Base-by-base conservation (phyloP, 1,140 invertebrate species). In the Trissolcus basalis region DNA sequence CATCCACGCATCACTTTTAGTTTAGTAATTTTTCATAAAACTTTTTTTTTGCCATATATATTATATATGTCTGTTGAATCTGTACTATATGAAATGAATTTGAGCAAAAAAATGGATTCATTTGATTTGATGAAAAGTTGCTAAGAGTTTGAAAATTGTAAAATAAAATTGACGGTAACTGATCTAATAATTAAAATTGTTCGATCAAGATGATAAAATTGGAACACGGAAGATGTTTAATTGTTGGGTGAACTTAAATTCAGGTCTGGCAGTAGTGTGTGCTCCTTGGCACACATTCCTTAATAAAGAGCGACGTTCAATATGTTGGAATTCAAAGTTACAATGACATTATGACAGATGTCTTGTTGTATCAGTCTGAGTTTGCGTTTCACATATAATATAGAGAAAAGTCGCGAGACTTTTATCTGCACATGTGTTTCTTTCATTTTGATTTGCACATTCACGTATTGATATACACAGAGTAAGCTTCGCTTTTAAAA, bases 311-410 rank as follows among this genome's bases (percentile, higher is more conserved):
- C 41, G 54, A 56, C 43, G 27, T 56, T 56, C 54, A 19, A 47
- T 54, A 13, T 8, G 55, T 39, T 16, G 3, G 19, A 33, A 53
- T 47, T 69, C 43, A 1, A 69, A 60, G 49, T 69, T 69, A 69
- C 56, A 69, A 69, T 60, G 43, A 33, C 56, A 54, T 54, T 60
- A 48, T 54, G 65, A 69, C 65, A 59, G 55, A 54, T 41, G 65
- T 53, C 65, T 54, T 60, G 43, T 54, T 60, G 33, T 15, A 69
- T 69, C 35, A 41, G 11, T 13, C 33, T 11, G 41, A 69, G 65
- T 69, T 69, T 54, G 55, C 56, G 16, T 59, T 68, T 68, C 54
- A 32, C 53, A 58, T 27, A 67, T 39, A 39, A 10, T 9, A n/a
- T n/a, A n/a, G n/a, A 39, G 36, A 39, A 39, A n/a, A 39, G n/a